Evolutionary conservation across 1,140 invertebrate species (phyloP), one percentile per base, ranked within the genome.

Genomic region (Odontomachus brunneus): DNA sequence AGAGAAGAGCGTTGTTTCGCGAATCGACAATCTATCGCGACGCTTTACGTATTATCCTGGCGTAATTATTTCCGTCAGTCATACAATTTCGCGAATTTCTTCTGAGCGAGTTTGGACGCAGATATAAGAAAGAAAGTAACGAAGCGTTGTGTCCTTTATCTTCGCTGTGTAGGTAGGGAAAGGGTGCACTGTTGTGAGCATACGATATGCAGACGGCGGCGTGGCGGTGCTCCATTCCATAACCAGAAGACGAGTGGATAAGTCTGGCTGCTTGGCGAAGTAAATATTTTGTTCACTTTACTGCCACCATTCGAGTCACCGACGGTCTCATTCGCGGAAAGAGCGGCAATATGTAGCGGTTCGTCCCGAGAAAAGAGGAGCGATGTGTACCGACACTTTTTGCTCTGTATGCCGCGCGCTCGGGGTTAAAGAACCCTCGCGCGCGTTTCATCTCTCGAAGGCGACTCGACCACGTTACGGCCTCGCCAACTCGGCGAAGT

Each of bases 211-310:
- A 75, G 59, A 65, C 59, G 59, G 24, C 24, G 51, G 44, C 22
- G 24, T 48, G 29, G 24, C 55, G 33, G 63, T 78, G 26, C 38
- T 44, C 38, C 65, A 71, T 22, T 44, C 38, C 65, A 71, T 80
- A 80, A 67, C 38, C 26, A 14, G 66, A 76, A 66, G 49, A 63
- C 57, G 72, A 82, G 66, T 51, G 66, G 62, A 80, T 74, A 65
- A 59, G 82, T 87, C 71, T 75, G 89, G 85, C 80, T 78, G 85
- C 84, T 74, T 84, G 86, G 74, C 73, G 83, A 85, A 89, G 88
- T 89, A 89, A 91, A 91, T 90, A 90, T 88, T 91, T 91, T 88
- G 84, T 85, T 84, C 72, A 65, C 84, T 89, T 89, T 84, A 89
- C 49, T 89, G 81, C 60, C 74, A 49, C 44, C 85, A 82, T 59